phyloP scores from a whole-genome alignment of 2,113 vertebrate species.

The Amphilophus citrinellus region DNA sequence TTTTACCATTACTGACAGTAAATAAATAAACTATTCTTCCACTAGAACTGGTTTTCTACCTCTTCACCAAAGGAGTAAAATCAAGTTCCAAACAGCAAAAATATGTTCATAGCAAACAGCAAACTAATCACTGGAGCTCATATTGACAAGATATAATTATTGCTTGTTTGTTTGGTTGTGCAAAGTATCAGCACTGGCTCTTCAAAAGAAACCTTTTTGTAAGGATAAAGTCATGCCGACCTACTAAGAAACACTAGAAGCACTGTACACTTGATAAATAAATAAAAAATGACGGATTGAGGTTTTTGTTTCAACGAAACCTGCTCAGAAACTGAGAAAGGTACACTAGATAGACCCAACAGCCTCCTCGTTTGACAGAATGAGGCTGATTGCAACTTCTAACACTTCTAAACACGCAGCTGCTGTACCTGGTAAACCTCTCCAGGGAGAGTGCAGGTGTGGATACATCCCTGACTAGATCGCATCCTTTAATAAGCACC shows the following conservation, averaged over 20 bases:
- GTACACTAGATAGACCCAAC: neutral
- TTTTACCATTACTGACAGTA: neutral
- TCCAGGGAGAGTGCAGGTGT: slow-evolving; percentile 64
- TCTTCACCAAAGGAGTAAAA: neutral
- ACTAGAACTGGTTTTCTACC: neutral
- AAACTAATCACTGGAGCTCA: neutral
- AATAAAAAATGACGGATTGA: slow-evolving; percentile 62
- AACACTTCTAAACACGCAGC: slow-evolving; percentile 30
- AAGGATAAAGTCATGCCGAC: slow-evolving; percentile 24
- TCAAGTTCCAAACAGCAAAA: neutral
- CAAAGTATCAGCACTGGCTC: neutral
- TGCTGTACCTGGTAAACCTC: slow-evolving; percentile 74
- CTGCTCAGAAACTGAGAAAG: slow-evolving; percentile 32
- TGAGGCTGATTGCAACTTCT: slow-evolving; percentile 59
- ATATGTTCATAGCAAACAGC: neutral
- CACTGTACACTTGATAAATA: slow-evolving; percentile 28
- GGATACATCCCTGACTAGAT: slow-evolving; percentile 66
- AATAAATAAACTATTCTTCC: neutral
- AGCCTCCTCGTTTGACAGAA: slow-evolving; percentile 62
- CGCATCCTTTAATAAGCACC: slow-evolving; percentile 57
- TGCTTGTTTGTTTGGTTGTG: neutral
- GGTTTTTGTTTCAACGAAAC: slow-evolving; percentile 47
- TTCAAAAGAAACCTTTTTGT: neutral
- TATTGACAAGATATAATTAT: neutral
- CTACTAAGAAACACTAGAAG: slow-evolving; percentile 5